phyloP scores from a whole-genome alignment of 1,140 invertebrate species.

The Diplogasteroides magnus region DNA sequence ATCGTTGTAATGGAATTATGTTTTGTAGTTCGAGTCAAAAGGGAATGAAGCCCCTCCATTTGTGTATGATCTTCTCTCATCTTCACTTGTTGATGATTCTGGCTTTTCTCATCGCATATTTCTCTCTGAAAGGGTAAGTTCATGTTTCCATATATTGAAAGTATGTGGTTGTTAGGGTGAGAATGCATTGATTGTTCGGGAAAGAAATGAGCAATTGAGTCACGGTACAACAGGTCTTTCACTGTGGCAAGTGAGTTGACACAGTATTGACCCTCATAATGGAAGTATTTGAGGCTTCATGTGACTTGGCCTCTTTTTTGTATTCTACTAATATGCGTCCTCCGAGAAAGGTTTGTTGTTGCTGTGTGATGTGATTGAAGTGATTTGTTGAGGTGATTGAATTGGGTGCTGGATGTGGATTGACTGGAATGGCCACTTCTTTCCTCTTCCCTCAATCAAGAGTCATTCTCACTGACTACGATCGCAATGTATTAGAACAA shows the following conservation, averaged over 20 bases:
- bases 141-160: too few relatives aligned
- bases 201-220: slow-evolving; percentile 14
- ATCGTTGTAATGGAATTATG: neutral
- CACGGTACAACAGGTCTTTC: slow-evolving; percentile 26
- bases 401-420: slow-evolving; percentile 26
- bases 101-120: neutral
- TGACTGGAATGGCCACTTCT: slow-evolving; percentile 8
- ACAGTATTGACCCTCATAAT: neutral
- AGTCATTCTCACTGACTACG: slow-evolving; percentile 21
- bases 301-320: slow-evolving; percentile 18
- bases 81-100: neutral
- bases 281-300: slow-evolving; percentile 16
- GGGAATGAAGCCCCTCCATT: neutral
- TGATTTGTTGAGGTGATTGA: slow-evolving; percentile 12
- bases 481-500: slow-evolving; percentile 18
- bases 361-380: slow-evolving; percentile 19
- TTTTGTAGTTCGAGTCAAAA: slow-evolving; percentile 1
- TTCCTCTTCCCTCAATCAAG: neutral
- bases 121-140: too few relatives aligned
- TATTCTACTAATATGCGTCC: neutral
- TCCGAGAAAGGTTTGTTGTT: neutral
- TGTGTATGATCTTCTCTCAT: neutral
- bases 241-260: slow-evolving; percentile 18
- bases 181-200: neutral
- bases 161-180: neutral